Evolutionary conservation across 2,888 invertebrate genomes (phyloP).

Genomic region (Koerneria pararmatus): DNA sequence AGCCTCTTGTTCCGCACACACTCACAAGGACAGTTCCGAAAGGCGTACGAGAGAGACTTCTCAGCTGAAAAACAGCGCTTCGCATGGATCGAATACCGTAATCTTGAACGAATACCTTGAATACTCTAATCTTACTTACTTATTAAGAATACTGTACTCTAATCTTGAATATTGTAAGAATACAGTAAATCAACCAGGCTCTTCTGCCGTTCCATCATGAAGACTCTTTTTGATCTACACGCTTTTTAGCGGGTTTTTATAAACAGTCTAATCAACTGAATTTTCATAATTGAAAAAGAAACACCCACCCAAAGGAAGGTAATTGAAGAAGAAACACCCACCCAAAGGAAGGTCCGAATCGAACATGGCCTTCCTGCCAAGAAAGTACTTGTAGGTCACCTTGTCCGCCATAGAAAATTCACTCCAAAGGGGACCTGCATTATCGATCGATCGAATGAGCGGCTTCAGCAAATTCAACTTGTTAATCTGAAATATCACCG

Average conservation of each 20-base stretch:
- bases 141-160: too few species aligned
- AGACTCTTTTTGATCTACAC: too few species aligned
- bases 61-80: conserved; percentile 74
- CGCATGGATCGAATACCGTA: conserved; percentile 1
- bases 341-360: conserved; percentile 86
- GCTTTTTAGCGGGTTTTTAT: too few species aligned
- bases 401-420: conserved; percentile 75
- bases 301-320: neutral
- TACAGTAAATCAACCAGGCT: too few species aligned
- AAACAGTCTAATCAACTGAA: too few species aligned
- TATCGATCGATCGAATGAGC: conserved; percentile 90
- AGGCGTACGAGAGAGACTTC: conserved; percentile 84
- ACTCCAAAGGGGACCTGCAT: conserved; percentile 67
- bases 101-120: neutral
- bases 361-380: conserved; percentile 95
- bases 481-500: conserved; percentile 62
- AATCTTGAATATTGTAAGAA: too few species aligned
- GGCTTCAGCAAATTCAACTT: conserved; percentile 73
- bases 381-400: conserved; percentile 91
- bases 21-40: conserved; percentile 75
- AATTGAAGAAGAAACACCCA: conserved; percentile 50
- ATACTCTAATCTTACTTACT: too few species aligned
- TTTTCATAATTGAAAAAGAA: conserved; percentile 12
- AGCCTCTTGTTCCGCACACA: conserved; percentile 82
- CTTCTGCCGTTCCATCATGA: too few species aligned